Conservation (phyloP, 2,113 vertebrate genomes). For the Dissostichus mawsoni region DNA sequence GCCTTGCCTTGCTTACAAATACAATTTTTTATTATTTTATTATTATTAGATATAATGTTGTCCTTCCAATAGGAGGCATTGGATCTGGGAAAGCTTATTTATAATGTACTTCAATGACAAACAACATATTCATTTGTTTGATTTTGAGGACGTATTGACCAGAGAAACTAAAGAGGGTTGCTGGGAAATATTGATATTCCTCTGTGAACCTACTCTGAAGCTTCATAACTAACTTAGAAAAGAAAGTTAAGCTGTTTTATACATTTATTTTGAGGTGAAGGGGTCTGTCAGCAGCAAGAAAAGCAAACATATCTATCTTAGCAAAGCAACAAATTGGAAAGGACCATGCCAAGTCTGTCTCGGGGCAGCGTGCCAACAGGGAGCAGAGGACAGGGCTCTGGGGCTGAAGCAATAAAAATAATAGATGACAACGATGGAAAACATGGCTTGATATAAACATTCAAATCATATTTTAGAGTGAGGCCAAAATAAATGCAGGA, state of each 20-base stretch:
- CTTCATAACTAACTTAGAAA: conserved; percentile 61
- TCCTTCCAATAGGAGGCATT: too few species aligned
- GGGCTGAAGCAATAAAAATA: conserved; percentile 53
- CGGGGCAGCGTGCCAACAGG: conserved; percentile 69
- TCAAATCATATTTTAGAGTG: conserved; percentile 27
- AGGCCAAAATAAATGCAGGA: conserved; percentile 8
- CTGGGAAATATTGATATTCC: background rate
- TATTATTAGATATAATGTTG: too few species aligned
- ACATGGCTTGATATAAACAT: conserved; percentile 37
- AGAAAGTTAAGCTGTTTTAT: conserved; percentile 71
- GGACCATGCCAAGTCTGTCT: conserved; percentile 76
- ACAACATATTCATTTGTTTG: background rate
- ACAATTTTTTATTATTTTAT: too few species aligned
- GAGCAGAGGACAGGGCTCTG: conserved; percentile 53
- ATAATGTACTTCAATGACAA: background rate
- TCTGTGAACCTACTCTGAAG: conserved; percentile 21
- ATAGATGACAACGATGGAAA: conserved; percentile 55
- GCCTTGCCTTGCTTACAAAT: too few species aligned
- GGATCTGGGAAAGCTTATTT: background rate
- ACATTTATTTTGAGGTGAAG: conserved; percentile 77
- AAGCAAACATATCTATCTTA: conserved; percentile 84
- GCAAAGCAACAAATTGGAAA: conserved; percentile 79
- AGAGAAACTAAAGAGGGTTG: background rate
- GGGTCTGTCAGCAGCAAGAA: conserved; percentile 75
- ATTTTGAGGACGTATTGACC: background rate